These are phyloP conservation scores for Capra hircus DNA, from an alignment of 2,113 vertebrate genomes.

Conservation along the genomic window DNA sequence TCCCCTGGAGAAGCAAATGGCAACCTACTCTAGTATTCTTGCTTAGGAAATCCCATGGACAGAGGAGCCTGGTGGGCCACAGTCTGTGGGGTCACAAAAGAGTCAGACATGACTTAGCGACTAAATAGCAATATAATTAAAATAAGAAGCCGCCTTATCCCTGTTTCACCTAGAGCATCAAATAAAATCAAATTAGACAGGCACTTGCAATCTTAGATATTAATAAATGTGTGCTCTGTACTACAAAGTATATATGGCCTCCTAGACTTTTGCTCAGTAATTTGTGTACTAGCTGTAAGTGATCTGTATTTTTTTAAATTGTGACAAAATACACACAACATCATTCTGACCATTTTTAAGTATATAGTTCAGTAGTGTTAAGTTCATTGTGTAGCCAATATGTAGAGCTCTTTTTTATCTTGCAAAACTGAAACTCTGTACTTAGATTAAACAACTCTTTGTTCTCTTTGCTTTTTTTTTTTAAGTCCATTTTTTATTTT, in stretches of 20 bases:
- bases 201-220: neutral
- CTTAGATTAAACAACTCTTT: neutral
- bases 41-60: neutral
- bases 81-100: neutral
- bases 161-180: neutral
- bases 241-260: neutral
- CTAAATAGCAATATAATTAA: neutral
- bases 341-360: neutral
- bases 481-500: neutral
- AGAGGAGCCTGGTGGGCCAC: neutral
- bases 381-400: no score
- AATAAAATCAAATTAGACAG: neutral
- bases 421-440: neutral
- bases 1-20: neutral
- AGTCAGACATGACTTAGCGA: neutral
- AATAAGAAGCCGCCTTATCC: neutral
- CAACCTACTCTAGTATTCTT: neutral
- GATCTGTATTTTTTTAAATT: neutral
- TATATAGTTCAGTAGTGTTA: neutral
- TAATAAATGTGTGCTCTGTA: neutral
- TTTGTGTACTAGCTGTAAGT: neutral
- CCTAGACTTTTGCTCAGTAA: neutral
- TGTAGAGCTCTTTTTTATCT: neutral
- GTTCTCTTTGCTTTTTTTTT: neutral
- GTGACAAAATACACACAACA: neutral